Base-by-base conservation (phyloP, 1,140 invertebrate species). In the Drosophila lacteicornis region DNA sequence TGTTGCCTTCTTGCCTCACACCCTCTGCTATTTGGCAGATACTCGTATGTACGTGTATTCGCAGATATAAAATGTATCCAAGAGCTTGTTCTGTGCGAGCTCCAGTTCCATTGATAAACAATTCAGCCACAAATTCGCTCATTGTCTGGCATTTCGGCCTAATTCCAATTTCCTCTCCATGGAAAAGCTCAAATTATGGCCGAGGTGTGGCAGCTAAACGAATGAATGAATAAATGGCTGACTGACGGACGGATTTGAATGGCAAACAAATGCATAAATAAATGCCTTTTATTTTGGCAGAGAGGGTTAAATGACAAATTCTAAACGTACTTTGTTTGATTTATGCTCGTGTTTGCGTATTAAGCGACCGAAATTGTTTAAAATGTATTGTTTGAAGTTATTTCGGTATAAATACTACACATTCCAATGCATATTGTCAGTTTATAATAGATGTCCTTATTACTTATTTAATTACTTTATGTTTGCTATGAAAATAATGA, bases 21-120 rank as follows among this genome's bases (percentile, higher is more conserved):
- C 30, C 6, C 53, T 56, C 13, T 55, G 30, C 45, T 61, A 57
- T 76, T 61, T 78, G 45, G 73, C 75, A 61, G 62, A 53, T 51
- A 56, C 50, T 33, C 30, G 17, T 43, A 33, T 17, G 22, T 62
- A 36, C 22, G 15, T 19, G 36, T 33, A 30, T n/a, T 30, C 42
- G n/a, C 46, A 61, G 13, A 42, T 55, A 36, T 27, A 49, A 17
- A 78, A 50, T 55, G 56, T 77, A 77, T 78, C 75, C 19, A 42
- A 42, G 43, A 43, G 43, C 25, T 33, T 45, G 55, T 22, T 47
- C 69, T 38, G 50, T 40, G 71, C 30, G 53, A 67, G 47, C 65
- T 77, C 74, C 57, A 78, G 75, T 69, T 77, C 62, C 75, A 78
- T 78, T 77, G 70, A 69, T 78, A 78, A 78, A 77, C 75, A 78